Evolutionary conservation across 37 sponge, comb jelly and placozoan species (phyloP).

Genomic region (Corticium candelabrum): DNA sequence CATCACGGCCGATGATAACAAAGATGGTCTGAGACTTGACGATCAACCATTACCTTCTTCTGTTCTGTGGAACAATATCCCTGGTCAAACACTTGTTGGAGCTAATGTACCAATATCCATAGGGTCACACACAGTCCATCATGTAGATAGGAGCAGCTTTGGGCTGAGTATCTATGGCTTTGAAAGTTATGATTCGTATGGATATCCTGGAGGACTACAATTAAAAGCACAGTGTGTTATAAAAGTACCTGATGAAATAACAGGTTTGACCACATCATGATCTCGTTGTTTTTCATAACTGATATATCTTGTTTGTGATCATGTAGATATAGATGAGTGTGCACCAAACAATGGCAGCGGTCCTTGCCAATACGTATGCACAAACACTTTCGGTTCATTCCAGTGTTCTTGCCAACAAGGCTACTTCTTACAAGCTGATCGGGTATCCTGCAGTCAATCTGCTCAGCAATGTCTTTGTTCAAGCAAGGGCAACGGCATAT

Average conservation of each 20-base stretch:
- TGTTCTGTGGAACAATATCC: slow-evolving; percentile 9
- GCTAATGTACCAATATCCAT: not conserved
- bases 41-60: not conserved
- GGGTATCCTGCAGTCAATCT: not conserved
- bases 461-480: not conserved
- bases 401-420: not conserved
- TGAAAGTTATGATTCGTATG: slow-evolving; percentile 26
- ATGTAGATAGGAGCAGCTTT: slow-evolving; percentile 12
- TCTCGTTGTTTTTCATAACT: too few species aligned
- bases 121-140: slow-evolving; percentile 15
- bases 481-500: not conserved
- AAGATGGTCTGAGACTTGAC: slow-evolving; percentile 17
- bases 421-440: not conserved
- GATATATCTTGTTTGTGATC: too few species aligned
- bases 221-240: not conserved
- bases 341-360: not conserved
- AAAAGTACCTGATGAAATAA: too few species aligned
- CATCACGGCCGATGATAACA: slow-evolving; percentile 15
- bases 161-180: slow-evolving; percentile 40
- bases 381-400: not conserved
- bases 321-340: not conserved
- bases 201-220: slow-evolving; percentile 42
- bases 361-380: not conserved
- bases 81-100: not conserved
- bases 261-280: too few species aligned